A percentile compares a stretch with the other conserved stretches of the same genome.
Conservation (phyloP, 1,140 invertebrate genomes). For the Zaprionus inermis region DNA sequence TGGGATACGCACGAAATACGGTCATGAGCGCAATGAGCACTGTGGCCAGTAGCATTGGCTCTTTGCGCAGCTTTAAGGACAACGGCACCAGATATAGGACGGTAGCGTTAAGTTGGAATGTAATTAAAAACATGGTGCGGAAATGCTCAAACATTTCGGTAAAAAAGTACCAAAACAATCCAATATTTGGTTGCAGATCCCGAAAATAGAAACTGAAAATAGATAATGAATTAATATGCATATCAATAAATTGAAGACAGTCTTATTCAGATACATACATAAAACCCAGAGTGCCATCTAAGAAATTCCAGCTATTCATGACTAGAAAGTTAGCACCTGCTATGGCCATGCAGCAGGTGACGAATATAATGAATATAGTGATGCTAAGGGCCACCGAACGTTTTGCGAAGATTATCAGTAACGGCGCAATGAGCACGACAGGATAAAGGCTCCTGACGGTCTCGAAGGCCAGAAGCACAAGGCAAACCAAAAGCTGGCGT, state of each 20-base stretch:
- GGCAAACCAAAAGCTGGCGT: slow-evolving; percentile 87
- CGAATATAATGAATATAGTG: slow-evolving; percentile 78
- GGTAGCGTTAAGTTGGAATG: slow-evolving; percentile 98
- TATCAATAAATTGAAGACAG: not conserved
- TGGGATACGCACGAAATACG: slow-evolving; percentile 98
- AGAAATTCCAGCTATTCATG: slow-evolving; percentile 88
- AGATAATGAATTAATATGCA: slow-evolving; percentile 18
- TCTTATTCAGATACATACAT: slow-evolving; percentile 87
- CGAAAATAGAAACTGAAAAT: slow-evolving; percentile 92
- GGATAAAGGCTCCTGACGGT: slow-evolving; percentile 95
- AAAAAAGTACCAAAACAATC: slow-evolving; percentile 99
- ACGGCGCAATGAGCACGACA: slow-evolving; percentile 92
- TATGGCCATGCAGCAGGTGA: slow-evolving; percentile 60
- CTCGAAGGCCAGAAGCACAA: slow-evolving; percentile 89
- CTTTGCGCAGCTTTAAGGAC: slow-evolving; percentile 92
- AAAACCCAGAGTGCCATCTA: slow-evolving; percentile 92
- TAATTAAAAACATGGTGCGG: slow-evolving; percentile 95
- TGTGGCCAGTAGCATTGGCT: slow-evolving; percentile 94
- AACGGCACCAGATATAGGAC: slow-evolving; percentile 95
- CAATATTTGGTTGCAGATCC: slow-evolving; percentile 98
- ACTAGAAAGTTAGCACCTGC: slow-evolving; percentile 58
- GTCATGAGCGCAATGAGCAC: slow-evolving; percentile 93
- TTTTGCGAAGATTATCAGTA: slow-evolving; percentile 86
- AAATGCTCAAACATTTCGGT: slow-evolving; percentile 99
- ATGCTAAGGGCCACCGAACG: slow-evolving; percentile 43